A percentile compares a stretch with the other conserved stretches of the same genome.
phyloP scores from a whole-genome alignment of 2,797 vertebrate species.

The Pseudochromis fuscus region DNA sequence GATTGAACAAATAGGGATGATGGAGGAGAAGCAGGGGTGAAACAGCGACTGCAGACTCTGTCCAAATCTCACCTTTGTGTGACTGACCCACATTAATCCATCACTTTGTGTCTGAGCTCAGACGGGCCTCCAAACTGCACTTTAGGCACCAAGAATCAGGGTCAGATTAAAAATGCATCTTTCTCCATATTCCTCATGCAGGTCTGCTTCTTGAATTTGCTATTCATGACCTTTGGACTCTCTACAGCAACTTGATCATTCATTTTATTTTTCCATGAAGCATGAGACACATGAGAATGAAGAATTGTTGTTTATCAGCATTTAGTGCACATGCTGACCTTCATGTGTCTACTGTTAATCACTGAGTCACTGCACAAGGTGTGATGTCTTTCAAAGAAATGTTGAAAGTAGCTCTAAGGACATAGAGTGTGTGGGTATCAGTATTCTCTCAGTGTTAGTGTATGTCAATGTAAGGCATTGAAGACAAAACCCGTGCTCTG shows the following conservation, averaged over 20 bases:
- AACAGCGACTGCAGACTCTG: constrained; percentile 12
- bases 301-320: not conserved
- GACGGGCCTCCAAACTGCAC: constrained; percentile 19
- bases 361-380: not conserved
- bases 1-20: constrained; percentile 17
- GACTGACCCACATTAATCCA: constrained; percentile 47
- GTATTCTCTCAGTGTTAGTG: too few relatives aligned
- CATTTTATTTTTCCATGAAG: not conserved
- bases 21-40: constrained; percentile 20
- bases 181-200: not conserved
- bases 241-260: not conserved
- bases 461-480: too few relatives aligned
- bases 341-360: not conserved
- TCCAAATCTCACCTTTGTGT: constrained; percentile 42
- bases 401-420: too few relatives aligned
- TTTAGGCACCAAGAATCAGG: not conserved
- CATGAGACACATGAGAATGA: too few relatives aligned
- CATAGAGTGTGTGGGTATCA: too few relatives aligned
- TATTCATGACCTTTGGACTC: not conserved
- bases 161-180: constrained; percentile 7
- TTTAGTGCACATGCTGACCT: not conserved
- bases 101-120: constrained; percentile 34
- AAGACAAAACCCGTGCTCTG: too few relatives aligned
- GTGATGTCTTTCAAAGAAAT: too few relatives aligned
- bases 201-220: not conserved